Base-by-base conservation (phyloP, 1,140 invertebrate genomes). In the Sarcophaga peregrina region DNA sequence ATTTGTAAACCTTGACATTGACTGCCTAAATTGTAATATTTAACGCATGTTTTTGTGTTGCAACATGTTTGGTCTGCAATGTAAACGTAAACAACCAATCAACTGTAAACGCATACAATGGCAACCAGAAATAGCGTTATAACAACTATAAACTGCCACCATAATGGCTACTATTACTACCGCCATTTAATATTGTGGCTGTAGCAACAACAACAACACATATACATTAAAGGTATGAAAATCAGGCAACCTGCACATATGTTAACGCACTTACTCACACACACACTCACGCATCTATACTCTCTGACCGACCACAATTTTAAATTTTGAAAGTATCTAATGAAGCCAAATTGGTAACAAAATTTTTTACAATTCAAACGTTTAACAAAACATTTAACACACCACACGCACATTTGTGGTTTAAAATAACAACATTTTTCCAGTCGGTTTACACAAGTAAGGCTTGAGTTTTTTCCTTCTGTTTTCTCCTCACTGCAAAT, bases 341-440 rank as follows among this genome's bases (percentile, higher is more conserved):
- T 2, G 25, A 37, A 68, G 62, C 62, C 25, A 37, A 37, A 37
- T 37, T 37, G 25, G 1, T 37, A 68, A 68, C 62, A 68, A 20
- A 68, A 9, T 37, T 37, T 37, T 37, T 68, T 68, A 20, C 62
- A 25, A 68, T 68, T n/a, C 25, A 37, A 37, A 37, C 25, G 25
- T 37, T 37, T 25, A 68, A 68, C 62, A 68, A 68, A 68, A 68
- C 62, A 20, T 68, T 68, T 68, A n/a, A 17, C 5, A 68, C 62
- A 68, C 62, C n/a, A 68, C 62, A 68, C 62, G 58, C 62, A 68
- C 17, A 68, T 68, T 68, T 68, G 17, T 68, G 62, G 62, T 20
- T 68, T 68, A 68, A 68, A 58, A 20, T n/a, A 68, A 68, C 62
- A 68, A 37, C 25, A 37, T 37, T 68, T 68, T 58, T 68, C 17